Evolutionary conservation across 2,888 invertebrate species (phyloP), one percentile per base, ranked within the genome.

Genomic region (Cynaeus angustus): DNA sequence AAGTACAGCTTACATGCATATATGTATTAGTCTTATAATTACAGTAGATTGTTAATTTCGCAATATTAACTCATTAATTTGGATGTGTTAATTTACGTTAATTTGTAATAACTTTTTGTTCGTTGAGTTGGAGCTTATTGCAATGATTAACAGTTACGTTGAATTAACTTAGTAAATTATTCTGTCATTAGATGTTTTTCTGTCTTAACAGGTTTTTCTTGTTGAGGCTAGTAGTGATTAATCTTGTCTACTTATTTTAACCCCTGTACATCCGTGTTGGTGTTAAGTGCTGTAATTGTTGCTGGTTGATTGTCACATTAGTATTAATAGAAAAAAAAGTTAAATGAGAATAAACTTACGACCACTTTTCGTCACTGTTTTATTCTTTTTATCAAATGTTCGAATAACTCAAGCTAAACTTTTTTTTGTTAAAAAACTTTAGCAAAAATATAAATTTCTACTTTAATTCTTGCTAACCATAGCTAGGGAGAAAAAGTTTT

Each of bases 131-230:
- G 46, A 1, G 7, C 16, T 28, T 28, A 14, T 50, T 50, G 50
- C 46, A 53, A 33, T 33, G 37, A 33, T 13, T 33, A 53, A 53
- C 10, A 33, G 53, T 33, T 53, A 53, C 53, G 28, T 30, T 53
- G 33, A 37, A 53, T 37, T 53, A 53, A 33, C 37, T 13, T 12
- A 8, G 16, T 12, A 33, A 50, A 33, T 53, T 26, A 53, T 26
- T 8, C 10, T 37, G 10, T 50, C 28, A 28, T 50, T 50, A 8
- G 50, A n/a, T 50, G 26, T 46, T 46, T 46, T 16, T 43, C 14
- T 12, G n/a, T 46, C 41, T 46, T 46, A 46, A 46, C 46, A 46
- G 46, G 21, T 46, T 13, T 26, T 46, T 46, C 21, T 46, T 46
- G 46, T 16, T 6, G n/a, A 13, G 13, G n/a, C 7, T 41, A 7